Evolutionary conservation across 2,113 vertebrate species (phyloP).

Genomic region (Megaleporinus macrocephalus): DNA sequence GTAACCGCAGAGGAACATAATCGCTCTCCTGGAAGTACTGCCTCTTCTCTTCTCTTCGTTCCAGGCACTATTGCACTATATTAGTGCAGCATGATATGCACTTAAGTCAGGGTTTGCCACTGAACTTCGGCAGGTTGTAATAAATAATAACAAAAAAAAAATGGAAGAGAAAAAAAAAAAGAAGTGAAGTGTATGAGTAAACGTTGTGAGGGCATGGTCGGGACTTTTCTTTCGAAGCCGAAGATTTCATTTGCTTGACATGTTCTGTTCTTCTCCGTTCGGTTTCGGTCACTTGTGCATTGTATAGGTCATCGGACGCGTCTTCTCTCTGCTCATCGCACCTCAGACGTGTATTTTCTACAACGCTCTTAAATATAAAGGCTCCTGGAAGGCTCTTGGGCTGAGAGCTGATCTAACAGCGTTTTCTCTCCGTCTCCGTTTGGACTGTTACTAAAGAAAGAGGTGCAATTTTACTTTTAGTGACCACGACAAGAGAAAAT

Average conservation of each 20-base stretch:
- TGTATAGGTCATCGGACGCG: constrained; percentile 75
- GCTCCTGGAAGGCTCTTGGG: constrained; percentile 37
- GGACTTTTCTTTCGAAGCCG: constrained; percentile 63
- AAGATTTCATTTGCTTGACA: constrained; percentile 64
- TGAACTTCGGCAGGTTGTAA: constrained; percentile 84
- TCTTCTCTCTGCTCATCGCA: constrained; percentile 73
- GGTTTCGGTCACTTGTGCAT: constrained; percentile 73
- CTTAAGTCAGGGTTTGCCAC: constrained; percentile 90
- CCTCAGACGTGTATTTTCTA: constrained; percentile 71
- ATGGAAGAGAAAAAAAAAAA: background rate
- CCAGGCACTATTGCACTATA: constrained; percentile 98
- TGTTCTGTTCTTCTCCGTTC: constrained; percentile 53
- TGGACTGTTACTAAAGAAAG: no score
- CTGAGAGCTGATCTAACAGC: no score
- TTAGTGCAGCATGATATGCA: constrained; percentile 99
- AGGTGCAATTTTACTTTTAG: no score
- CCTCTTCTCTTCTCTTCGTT: constrained; percentile 81
- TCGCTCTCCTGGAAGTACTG: constrained; percentile 82
- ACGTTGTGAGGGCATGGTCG: constrained; percentile 56
- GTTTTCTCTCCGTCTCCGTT: no score
- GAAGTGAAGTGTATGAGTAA: background rate
- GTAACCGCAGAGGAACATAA: constrained; percentile 67
- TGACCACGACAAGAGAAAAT: no score
- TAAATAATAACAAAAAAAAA: constrained; percentile 59
- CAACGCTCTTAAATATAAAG: constrained; percentile 4